Evolutionary conservation across 2,888 invertebrate genomes (phyloP).

Genomic region (Antheraea yamamai): DNA sequence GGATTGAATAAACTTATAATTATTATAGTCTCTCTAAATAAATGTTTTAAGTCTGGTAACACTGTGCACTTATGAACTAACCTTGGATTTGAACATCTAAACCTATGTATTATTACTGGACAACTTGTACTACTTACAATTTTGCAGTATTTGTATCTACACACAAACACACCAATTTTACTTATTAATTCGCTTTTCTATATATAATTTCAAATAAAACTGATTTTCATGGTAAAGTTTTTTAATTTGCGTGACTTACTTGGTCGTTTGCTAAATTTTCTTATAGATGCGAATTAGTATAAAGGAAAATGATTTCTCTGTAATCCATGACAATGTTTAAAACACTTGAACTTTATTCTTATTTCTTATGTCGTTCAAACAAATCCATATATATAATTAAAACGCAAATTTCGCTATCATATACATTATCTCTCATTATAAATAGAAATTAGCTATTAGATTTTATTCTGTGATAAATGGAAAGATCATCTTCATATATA

Average conservation of each 20-base stretch:
- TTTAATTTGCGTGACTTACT: not conserved
- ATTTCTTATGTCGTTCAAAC: not conserved
- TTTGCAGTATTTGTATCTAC: not conserved
- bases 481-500: no score
- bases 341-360: not conserved
- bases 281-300: not conserved
- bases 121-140: not conserved
- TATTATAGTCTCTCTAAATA: not conserved
- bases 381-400: no score
- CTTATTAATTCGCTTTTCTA: not conserved
- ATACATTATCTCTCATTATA: no score
- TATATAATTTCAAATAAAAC: not conserved
- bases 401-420: no score
- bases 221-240: not conserved
- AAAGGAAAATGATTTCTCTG: not conserved
- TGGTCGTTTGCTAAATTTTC: not conserved
- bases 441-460: no score
- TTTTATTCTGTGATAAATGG: no score
- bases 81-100: not conserved
- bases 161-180: not conserved
- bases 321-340: not conserved
- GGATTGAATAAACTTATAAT: conserved; percentile 5
- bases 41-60: not conserved
- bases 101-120: not conserved
- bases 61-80: not conserved